Evolutionary conservation across 2,797 vertebrate genomes (phyloP), one percentile per base, ranked within the genome.

Genomic region (Triplophysa bombifrons): DNA sequence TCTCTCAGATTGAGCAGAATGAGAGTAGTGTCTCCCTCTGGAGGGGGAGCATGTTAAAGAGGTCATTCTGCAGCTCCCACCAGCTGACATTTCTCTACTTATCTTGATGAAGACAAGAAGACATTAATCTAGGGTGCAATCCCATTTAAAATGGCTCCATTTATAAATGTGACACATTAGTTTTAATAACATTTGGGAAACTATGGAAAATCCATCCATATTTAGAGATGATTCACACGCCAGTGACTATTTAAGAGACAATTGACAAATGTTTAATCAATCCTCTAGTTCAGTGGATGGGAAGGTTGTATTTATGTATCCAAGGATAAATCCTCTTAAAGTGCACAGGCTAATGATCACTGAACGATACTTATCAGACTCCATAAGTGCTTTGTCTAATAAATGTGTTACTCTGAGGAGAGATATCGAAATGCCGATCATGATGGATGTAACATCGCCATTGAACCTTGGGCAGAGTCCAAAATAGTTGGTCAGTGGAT

Each of bases 381-480:
- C 88, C 81, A 78, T 94, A 93, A 94, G 93, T 93, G 91, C 92
- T 92, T 86, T 84, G 82, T 87, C 88, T 88, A 92, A 93, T 93
- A 91, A 92, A 91, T 90, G 89, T 90, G 85, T 83, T 86, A 88
- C 86, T 82, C 79, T 63, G 88, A 86, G 90, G 89, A 87, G 91
- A 90, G 90, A 87, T 91, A 92, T 88, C 83, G 82, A 85, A 83
- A 90, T 88, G 89, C 85, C 69, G 83, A 85, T 89, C 87, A 87
- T 92, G 93, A 92, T 90, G 85, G 90, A 94, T 93, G 90, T 90
- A 86, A 90, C 89, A 92, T 92, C 88, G 86, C 88, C 91, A 93
- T 93, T 94, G 94, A 93, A 93, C 92, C 93, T 93, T 93, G 93
- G 90, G 89, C 85, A 87, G 86, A 88, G 89, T 92, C 90, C 91